These are phyloP conservation scores for Drosophila bocki DNA, from an alignment of 1,140 invertebrate species.

Conservation along the genomic window DNA sequence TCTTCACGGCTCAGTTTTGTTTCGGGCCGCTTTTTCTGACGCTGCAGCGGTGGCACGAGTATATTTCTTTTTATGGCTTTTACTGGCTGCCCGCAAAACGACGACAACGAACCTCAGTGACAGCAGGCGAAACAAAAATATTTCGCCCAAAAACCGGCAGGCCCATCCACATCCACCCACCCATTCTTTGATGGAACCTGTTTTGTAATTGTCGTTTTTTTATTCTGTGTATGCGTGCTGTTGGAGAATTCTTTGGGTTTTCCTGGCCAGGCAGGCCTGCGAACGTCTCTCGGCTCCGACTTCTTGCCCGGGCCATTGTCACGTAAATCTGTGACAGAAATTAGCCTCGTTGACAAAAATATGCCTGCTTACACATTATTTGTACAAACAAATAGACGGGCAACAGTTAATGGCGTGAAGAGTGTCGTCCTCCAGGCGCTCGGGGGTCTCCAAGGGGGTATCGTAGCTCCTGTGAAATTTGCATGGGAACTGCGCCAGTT, in stretches of 20 bases:
- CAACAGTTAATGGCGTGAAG: conserved; percentile 58
- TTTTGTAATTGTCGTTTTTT: conserved; percentile 79
- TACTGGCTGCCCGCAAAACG: conserved; percentile 73
- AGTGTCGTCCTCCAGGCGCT: conserved; percentile 37
- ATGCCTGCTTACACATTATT: conserved; percentile 83
- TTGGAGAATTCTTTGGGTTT: conserved; percentile 45
- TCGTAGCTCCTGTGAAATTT: conserved; percentile 55
- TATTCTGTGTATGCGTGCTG: conserved; percentile 45
- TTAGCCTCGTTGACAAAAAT: conserved; percentile 82
- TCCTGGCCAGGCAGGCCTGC: conserved; percentile 13
- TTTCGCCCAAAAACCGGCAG: conserved; percentile 8
- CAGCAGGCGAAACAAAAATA: conserved; percentile 38
- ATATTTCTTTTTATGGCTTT: conserved; percentile 77
- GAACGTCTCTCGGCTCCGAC: conserved; percentile 27
- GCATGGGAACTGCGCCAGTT: conserved; percentile 76
- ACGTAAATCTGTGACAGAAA: conserved; percentile 81
- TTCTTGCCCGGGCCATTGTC: conserved; percentile 65
- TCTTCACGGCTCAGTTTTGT: conserved; percentile 64
- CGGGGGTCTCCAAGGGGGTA: not conserved
- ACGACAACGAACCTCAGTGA: conserved; percentile 47
- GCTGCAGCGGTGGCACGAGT: conserved; percentile 48
- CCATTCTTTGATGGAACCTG: conserved; percentile 62
- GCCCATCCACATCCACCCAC: not conserved
- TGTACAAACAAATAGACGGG: conserved; percentile 76
- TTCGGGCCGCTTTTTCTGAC: conserved; percentile 33